phyloP scores from a whole-genome alignment of 2,888 invertebrate genomes.

The Xylota sylvarum region DNA sequence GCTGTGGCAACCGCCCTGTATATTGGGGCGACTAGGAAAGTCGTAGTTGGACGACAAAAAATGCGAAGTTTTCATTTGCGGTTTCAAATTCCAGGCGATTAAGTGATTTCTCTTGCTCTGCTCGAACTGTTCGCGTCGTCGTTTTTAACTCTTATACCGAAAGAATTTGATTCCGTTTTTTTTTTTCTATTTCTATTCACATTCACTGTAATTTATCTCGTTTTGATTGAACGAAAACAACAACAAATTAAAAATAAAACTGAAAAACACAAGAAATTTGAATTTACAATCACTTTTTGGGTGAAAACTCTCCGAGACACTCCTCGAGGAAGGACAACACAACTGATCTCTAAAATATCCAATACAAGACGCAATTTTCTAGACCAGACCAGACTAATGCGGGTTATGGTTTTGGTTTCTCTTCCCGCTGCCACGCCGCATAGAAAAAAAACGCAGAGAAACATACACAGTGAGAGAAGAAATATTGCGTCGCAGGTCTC shows the following conservation, averaged over 20 bases:
- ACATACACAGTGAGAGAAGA: constrained; percentile 33
- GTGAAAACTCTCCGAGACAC: constrained; percentile 43
- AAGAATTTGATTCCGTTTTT: neutral
- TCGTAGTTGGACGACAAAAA: constrained; percentile 80
- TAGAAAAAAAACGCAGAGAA: constrained; percentile 10
- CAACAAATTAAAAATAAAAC: constrained; percentile 23
- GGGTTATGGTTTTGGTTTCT: constrained; percentile 18
- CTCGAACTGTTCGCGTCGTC: constrained; percentile 51
- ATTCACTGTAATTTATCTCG: constrained; percentile 38
- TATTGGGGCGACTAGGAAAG: constrained; percentile 80
- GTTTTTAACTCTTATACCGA: constrained; percentile 30
- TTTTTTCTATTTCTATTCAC: constrained; percentile 10
- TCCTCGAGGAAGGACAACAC: constrained; percentile 54
- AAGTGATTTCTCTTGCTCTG: constrained; percentile 56
- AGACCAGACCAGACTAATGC: constrained; percentile 48
- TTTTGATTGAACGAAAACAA: constrained; percentile 34
- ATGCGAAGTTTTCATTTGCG: constrained; percentile 81
- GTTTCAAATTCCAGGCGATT: constrained; percentile 69
- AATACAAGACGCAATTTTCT: constrained; percentile 57
- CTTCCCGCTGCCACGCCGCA: constrained; percentile 43
- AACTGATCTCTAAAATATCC: constrained; percentile 23
- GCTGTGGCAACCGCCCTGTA: constrained; percentile 79
- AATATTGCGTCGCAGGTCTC: constrained; percentile 72
- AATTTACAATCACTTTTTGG: constrained; percentile 11
- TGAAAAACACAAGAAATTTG: constrained; percentile 31